Conservation (phyloP, 2,888 invertebrate genomes). For the Pandemis heparana region DNA sequence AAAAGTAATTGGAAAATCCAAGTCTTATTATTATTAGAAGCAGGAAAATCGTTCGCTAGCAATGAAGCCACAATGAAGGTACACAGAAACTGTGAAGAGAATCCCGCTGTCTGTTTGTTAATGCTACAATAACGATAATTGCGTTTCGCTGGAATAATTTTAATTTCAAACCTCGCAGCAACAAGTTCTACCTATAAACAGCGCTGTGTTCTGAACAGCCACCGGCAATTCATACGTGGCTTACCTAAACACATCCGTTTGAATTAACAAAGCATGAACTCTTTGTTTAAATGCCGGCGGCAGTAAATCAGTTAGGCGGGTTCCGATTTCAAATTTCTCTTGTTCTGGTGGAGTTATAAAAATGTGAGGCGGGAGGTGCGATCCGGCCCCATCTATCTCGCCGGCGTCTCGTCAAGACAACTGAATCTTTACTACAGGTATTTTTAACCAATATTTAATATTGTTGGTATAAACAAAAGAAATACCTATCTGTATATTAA, state of each 20-base stretch:
- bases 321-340: slow-evolving; percentile 18
- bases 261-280: slow-evolving; percentile 32
- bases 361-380: slow-evolving; percentile 11
- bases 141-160: slow-evolving; percentile 10
- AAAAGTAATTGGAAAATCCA: slow-evolving; percentile 1
- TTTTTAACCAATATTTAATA: not conserved
- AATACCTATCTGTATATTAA: not conserved
- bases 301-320: slow-evolving; percentile 39
- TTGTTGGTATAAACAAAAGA: not conserved
- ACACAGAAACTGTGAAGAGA: not conserved
- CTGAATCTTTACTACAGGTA: slow-evolving; percentile 30
- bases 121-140: slow-evolving; percentile 6
- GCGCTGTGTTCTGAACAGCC: slow-evolving; percentile 12
- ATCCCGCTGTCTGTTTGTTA: not conserved
- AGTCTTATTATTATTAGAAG: not conserved
- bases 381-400: slow-evolving; percentile 44
- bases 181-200: slow-evolving; percentile 13
- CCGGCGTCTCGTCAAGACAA: slow-evolving; percentile 41
- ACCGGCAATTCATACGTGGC: slow-evolving; percentile 12
- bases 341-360: slow-evolving; percentile 14
- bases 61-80: not conserved
- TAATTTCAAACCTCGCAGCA: slow-evolving; percentile 11
- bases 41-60: slow-evolving; percentile 22
- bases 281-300: slow-evolving; percentile 35
- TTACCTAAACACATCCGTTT: slow-evolving; percentile 37